phyloP scores from a whole-genome alignment of 2,797 vertebrate species.

The Hippoglossus hippoglossus region DNA sequence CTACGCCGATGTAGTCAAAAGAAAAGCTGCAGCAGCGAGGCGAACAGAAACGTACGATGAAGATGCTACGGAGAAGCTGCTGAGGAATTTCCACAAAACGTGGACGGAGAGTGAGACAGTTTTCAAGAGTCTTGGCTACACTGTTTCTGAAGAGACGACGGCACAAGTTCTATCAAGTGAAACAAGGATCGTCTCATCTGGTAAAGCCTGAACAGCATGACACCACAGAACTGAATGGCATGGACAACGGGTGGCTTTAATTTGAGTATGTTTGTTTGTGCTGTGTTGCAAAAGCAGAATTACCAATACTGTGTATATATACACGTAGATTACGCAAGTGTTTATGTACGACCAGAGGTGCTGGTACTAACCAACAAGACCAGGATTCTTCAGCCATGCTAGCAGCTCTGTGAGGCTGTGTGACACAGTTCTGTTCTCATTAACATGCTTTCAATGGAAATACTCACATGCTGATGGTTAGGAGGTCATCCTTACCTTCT shows the following conservation, averaged over 20 bases:
- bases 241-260: constrained; percentile 27
- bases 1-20: constrained; percentile 91
- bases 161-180: constrained; percentile 81
- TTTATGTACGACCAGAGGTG: background rate
- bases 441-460: background rate
- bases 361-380: background rate
- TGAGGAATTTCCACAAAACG: constrained; percentile 88
- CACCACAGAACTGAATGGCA: constrained; percentile 64
- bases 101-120: constrained; percentile 91
- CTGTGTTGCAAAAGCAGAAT: constrained; percentile 4
- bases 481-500: background rate
- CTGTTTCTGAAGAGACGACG: constrained; percentile 82
- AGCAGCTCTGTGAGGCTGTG: background rate
- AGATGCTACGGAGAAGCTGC: constrained; percentile 84
- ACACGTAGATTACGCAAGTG: background rate
- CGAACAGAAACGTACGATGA: constrained; percentile 70
- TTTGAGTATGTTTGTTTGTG: constrained; percentile 23
- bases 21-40: constrained; percentile 79
- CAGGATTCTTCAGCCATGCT: background rate
- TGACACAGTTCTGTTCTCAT: too few relatives aligned
- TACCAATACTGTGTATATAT: too few relatives aligned
- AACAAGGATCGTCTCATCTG: constrained; percentile 79
- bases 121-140: constrained; percentile 88
- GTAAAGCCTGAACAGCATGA: constrained; percentile 84
- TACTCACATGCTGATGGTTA: background rate